Percentiles rank a stretch among this genome's conserved stretches.
Evolutionary conservation across 2,888 invertebrate species (phyloP).

Genomic region (Marronus borbonicus): DNA sequence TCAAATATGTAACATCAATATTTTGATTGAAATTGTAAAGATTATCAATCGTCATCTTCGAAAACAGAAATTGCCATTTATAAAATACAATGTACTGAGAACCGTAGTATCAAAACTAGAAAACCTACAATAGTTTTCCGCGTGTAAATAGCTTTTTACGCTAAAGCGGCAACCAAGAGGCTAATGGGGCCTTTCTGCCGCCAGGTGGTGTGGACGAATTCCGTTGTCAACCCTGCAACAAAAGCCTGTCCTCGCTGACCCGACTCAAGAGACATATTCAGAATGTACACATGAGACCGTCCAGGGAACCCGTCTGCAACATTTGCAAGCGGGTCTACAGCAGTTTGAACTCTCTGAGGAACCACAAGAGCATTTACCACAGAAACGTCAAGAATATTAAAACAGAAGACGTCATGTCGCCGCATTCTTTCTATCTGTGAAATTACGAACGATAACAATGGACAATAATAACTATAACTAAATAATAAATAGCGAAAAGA

Average conservation of each 20-base stretch:
- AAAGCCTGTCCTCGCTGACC: conserved; percentile 89
- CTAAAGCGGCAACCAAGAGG: conserved; percentile 60
- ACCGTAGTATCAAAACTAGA: neutral
- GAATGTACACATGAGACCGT: conserved; percentile 92
- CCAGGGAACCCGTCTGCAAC: conserved; percentile 92
- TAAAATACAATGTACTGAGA: conserved; percentile 15
- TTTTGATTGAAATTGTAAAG: neutral
- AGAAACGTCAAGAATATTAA: conserved; percentile 84
- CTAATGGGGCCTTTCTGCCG: conserved; percentile 66
- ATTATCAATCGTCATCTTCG: conserved; percentile 17
- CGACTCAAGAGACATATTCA: conserved; percentile 93
- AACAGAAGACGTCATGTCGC: conserved; percentile 70
- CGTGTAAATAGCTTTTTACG: conserved; percentile 63
- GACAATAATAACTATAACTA: conserved; percentile 16
- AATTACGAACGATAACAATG: conserved; percentile 30
- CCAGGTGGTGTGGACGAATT: conserved; percentile 84
- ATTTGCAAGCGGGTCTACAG: conserved; percentile 94
- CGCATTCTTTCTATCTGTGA: conserved; percentile 69
- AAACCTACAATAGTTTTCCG: conserved; percentile 63
- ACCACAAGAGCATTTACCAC: conserved; percentile 95
- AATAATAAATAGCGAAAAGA: conserved; percentile 25
- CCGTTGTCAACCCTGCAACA: conserved; percentile 93
- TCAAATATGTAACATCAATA: too few relatives aligned
- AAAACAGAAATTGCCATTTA: neutral
- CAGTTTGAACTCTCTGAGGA: conserved; percentile 91